Conservation (phyloP, 2,888 invertebrate species). For the Diadegma fenestrale region DNA sequence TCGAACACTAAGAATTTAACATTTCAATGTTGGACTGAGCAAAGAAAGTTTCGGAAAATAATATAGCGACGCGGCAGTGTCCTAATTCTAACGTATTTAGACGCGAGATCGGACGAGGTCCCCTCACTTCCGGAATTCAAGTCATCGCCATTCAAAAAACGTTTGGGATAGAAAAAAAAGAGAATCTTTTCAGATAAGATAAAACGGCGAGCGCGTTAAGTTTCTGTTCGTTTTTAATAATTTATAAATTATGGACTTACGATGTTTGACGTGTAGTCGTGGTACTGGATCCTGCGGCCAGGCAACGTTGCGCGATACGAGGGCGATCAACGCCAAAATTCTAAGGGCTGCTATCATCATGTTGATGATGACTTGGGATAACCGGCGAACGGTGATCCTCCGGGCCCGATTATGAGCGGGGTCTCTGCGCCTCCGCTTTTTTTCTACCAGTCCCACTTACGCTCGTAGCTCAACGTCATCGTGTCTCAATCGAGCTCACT, state of each 20-base stretch:
- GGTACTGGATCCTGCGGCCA: constrained; percentile 91
- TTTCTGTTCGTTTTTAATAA: too few species aligned
- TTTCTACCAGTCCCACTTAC: constrained; percentile 78
- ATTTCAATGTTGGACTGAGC: neutral
- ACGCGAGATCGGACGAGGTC: too few species aligned
- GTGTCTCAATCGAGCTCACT: constrained; percentile 66
- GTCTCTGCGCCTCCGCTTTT: constrained; percentile 68
- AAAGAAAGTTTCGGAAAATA: too few species aligned
- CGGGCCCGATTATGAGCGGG: constrained; percentile 66
- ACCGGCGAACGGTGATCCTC: constrained; percentile 54
- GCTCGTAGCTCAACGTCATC: constrained; percentile 75
- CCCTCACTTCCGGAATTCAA: too few species aligned
- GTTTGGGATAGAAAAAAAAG: too few species aligned
- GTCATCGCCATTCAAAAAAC: too few species aligned
- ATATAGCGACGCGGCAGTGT: too few species aligned
- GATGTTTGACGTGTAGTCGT: constrained; percentile 89
- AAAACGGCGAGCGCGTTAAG: too few species aligned
- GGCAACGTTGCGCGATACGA: constrained; percentile 87
- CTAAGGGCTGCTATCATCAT: constrained; percentile 79
- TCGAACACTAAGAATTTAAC: neutral
- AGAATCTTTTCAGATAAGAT: too few species aligned
- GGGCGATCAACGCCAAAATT: constrained; percentile 86
- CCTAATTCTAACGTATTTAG: too few species aligned
- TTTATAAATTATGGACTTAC: constrained; percentile 84
- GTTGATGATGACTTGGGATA: constrained; percentile 57